These are phyloP conservation scores for Siderastrea siderea DNA, from an alignment of 92 coral and sea anemone genomes.

Conservation along the genomic window DNA sequence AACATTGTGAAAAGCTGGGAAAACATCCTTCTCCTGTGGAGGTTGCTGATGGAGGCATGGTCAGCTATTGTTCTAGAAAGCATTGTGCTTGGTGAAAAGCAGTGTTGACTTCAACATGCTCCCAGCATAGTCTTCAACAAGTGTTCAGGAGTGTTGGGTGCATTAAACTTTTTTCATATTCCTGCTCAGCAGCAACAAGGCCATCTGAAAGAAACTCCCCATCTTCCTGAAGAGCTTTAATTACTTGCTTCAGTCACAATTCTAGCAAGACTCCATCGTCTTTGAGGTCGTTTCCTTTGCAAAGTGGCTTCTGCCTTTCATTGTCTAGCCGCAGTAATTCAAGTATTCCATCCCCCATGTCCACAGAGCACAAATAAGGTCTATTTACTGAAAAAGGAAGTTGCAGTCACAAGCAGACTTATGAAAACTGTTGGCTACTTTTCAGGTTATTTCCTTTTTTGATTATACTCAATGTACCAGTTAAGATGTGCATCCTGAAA, in stretches of 20 bases:
- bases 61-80: slow-evolving; percentile 22
- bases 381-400: background rate
- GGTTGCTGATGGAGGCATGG: slow-evolving; percentile 37
- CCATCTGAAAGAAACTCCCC: slow-evolving; percentile 58
- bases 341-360: slow-evolving; percentile 55
- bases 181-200: slow-evolving; percentile 36
- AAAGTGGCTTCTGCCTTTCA: slow-evolving; percentile 23
- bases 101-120: slow-evolving; percentile 74
- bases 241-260: background rate
- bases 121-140: slow-evolving; percentile 76
- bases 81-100: slow-evolving; percentile 65
- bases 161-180: slow-evolving; percentile 46
- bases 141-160: slow-evolving; percentile 55
- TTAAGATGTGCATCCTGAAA: too few relatives aligned
- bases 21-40: slow-evolving; percentile 33
- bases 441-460: too few relatives aligned
- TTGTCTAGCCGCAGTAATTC: slow-evolving; percentile 9
- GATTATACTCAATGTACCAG: too few relatives aligned
- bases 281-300: slow-evolving; percentile 4
- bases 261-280: slow-evolving; percentile 25
- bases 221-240: slow-evolving; percentile 35
- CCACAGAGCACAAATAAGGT: background rate
- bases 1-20: slow-evolving; percentile 3
- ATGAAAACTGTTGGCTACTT: too few relatives aligned
- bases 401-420: too few relatives aligned